phyloP scores from a whole-genome alignment of 2,888 invertebrate genomes.

The Heliconius charithonia region DNA sequence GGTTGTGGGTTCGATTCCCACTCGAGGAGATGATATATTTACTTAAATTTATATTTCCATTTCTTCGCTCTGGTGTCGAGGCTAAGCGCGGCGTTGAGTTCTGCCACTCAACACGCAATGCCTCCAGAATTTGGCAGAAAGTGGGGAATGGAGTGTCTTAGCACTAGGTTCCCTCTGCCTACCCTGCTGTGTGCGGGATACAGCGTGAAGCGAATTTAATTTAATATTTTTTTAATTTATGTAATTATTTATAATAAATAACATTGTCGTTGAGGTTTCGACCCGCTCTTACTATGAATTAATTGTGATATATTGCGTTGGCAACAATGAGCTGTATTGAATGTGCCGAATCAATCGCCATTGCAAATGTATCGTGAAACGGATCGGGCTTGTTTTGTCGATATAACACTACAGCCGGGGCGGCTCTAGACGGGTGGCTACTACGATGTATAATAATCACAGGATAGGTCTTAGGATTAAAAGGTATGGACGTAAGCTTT shows the following conservation, averaged over 20 bases:
- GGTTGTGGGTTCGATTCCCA: no score
- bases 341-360: conserved; percentile 36
- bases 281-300: conserved; percentile 14
- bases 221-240: no score
- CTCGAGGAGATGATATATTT: no score
- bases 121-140: no score
- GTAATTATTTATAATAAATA: conserved; percentile 11
- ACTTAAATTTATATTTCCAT: no score
- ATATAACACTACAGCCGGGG: conserved; percentile 29
- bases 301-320: conserved; percentile 29
- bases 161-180: no score
- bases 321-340: conserved; percentile 33
- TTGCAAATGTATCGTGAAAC: conserved; percentile 37
- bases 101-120: no score
- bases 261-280: background rate
- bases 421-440: conserved; percentile 8
- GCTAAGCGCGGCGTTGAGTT: no score
- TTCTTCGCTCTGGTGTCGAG: no score
- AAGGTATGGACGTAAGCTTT: background rate
- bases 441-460: background rate
- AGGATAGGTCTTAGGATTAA: background rate
- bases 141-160: no score
- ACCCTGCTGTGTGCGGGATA: no score
- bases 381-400: conserved; percentile 36
- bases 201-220: no score